These are phyloP conservation scores for Philonicus albiceps DNA, from an alignment of 2,888 invertebrate genomes.

Conservation along the genomic window DNA sequence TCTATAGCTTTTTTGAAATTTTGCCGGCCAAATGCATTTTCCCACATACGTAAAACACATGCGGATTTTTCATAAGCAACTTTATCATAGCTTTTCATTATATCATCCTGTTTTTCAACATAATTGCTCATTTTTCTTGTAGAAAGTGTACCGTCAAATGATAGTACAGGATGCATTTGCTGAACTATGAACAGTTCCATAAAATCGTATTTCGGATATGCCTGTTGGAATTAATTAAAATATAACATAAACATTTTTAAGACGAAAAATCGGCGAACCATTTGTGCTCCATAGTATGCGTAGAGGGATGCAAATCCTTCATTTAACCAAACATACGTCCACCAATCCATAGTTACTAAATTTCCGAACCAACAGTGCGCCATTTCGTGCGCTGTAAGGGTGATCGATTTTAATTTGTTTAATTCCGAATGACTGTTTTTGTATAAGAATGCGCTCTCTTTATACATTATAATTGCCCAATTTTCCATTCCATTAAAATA, in stretches of 20 bases:
- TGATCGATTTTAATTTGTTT: neutral
- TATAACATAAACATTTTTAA: neutral
- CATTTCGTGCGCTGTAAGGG: constrained; percentile 66
- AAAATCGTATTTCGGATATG: constrained; percentile 69
- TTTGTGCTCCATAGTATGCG: constrained; percentile 38
- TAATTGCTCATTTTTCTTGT: constrained; percentile 81
- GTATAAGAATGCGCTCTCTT: neutral
- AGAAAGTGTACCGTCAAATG: constrained; percentile 67
- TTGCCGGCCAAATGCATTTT: constrained; percentile 20
- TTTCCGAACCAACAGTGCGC: constrained; percentile 80
- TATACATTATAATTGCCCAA: constrained; percentile 73
- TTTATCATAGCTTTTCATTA: constrained; percentile 75
- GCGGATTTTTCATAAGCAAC: constrained; percentile 81
- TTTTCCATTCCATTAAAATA: constrained; percentile 80
- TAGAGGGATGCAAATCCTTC: constrained; percentile 72
- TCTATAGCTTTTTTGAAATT: constrained; percentile 33
- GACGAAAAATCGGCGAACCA: neutral
- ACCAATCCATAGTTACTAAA: constrained; percentile 71
- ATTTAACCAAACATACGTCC: constrained; percentile 74
- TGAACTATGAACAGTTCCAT: constrained; percentile 68
- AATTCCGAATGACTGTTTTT: neutral
- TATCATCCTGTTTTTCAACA: constrained; percentile 81
- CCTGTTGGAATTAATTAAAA: constrained; percentile 55
- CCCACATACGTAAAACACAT: constrained; percentile 46
- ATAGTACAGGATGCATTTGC: constrained; percentile 31